phyloP scores from a whole-genome alignment of 2,888 invertebrate species.

The Anthophora plumipes region DNA sequence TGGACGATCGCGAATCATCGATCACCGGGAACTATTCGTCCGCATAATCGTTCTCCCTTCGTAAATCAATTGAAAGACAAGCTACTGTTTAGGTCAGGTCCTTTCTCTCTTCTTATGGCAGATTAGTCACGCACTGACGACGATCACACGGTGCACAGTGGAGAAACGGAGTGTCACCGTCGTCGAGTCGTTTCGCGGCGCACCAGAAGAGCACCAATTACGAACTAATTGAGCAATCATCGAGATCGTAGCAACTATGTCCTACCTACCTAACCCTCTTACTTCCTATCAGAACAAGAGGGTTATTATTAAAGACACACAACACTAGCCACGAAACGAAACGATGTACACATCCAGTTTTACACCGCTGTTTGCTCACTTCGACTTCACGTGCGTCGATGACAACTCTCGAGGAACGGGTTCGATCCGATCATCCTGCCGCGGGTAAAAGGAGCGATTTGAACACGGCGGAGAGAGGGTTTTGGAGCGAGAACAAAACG shows the following conservation, averaged over 20 bases:
- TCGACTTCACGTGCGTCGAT: conserved; percentile 43
- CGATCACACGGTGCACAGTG: conserved; percentile 60
- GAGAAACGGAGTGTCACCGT: conserved; percentile 9
- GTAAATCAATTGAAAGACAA: conserved; percentile 23
- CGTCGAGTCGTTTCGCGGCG: conserved; percentile 55
- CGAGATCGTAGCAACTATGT: conserved; percentile 34
- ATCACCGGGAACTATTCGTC: conserved; percentile 75
- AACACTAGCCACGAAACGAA: conserved; percentile 30
- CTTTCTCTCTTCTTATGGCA: conserved; percentile 14
- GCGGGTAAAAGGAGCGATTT: conserved; percentile 28
- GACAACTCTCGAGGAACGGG: conserved; percentile 47
- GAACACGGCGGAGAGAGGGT: conserved; percentile 26
- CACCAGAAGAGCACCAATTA: conserved; percentile 58
- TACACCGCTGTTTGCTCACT: conserved; percentile 50
- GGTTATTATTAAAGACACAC: neutral
- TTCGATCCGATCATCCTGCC: conserved; percentile 47
- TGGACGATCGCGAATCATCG: conserved; percentile 78
- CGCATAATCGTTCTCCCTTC: conserved; percentile 58
- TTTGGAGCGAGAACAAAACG: conserved; percentile 18
- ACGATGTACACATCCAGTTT: conserved; percentile 51
- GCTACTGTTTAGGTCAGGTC: neutral
- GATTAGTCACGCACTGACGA: conserved; percentile 45
- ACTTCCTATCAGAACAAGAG: neutral
- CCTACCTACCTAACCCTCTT: neutral
- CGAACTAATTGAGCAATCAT: conserved; percentile 74